Conservation (phyloP, 2,888 invertebrate species). For the Trypoxylon attenuatum region DNA sequence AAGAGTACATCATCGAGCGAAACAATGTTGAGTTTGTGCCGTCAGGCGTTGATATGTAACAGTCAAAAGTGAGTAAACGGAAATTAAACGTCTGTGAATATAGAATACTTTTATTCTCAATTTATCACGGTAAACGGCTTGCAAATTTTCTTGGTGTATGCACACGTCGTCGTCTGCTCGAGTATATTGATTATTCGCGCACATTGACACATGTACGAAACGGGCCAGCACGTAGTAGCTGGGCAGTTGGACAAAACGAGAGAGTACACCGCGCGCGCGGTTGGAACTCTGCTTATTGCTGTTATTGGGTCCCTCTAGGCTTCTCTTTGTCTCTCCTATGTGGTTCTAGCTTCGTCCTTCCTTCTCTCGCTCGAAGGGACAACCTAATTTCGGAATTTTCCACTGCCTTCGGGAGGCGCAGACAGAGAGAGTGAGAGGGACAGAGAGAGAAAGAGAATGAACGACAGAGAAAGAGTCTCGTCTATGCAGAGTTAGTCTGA, state of each 20-base stretch:
- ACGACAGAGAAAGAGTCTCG: no score
- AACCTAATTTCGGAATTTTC: constrained; percentile 40
- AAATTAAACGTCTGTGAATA: neutral
- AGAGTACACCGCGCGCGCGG: constrained; percentile 12
- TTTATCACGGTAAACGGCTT: no score
- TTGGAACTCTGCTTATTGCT: constrained; percentile 27
- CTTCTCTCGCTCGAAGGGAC: constrained; percentile 31
- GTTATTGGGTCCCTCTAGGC: constrained; percentile 1
- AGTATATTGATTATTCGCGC: constrained; percentile 49
- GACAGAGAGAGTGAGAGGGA: no score
- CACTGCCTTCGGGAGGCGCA: constrained; percentile 22
- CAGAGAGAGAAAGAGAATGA: no score
- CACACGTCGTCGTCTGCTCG: neutral
- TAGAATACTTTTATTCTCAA: neutral
- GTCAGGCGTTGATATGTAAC: constrained; percentile 65
- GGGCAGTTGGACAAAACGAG: constrained; percentile 1
- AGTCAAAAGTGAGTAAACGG: constrained; percentile 70
- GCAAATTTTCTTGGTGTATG: neutral
- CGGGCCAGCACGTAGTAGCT: constrained; percentile 1
- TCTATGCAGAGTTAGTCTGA: no score
- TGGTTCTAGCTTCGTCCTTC: constrained; percentile 17
- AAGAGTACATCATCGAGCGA: neutral
- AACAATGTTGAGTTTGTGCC: constrained; percentile 68
- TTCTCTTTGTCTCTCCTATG: constrained; percentile 20
- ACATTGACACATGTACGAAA: constrained; percentile 41